Percentiles rank a stretch among this genome's conserved stretches.
phyloP scores from a whole-genome alignment of 2,113 vertebrate species.

The Sprattus sprattus region DNA sequence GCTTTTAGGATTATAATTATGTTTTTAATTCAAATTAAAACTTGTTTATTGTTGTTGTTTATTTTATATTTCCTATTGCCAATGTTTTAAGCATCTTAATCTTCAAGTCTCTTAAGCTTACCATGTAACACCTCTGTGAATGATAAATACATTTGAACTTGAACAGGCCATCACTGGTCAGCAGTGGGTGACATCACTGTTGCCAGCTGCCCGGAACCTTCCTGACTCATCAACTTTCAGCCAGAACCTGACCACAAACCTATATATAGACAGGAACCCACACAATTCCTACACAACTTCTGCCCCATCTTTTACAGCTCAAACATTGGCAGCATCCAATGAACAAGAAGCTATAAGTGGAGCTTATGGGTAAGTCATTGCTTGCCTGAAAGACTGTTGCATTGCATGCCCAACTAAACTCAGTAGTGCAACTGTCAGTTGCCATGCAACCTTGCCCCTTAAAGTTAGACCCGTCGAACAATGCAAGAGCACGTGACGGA shows the following conservation, averaged over 20 bases:
- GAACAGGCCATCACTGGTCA: background rate
- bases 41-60: too few species aligned
- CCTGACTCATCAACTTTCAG: constrained; percentile 1
- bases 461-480: background rate
- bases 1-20: too few species aligned
- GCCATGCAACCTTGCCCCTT: background rate
- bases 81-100: too few species aligned
- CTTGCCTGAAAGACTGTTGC: background rate
- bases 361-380: background rate
- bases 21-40: too few species aligned
- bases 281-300: too few species aligned
- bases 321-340: background rate
- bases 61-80: too few species aligned
- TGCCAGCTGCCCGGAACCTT: background rate
- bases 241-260: background rate
- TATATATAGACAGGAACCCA: background rate
- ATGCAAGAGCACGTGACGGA: background rate
- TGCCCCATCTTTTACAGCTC: background rate
- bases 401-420: background rate
- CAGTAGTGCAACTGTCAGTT: background rate
- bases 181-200: background rate
- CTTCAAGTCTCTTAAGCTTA: too few species aligned
- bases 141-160: too few species aligned
- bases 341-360: background rate
- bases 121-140: too few species aligned